Base-by-base conservation (phyloP, 2,888 invertebrate genomes). In the Clistopyga incitator region DNA sequence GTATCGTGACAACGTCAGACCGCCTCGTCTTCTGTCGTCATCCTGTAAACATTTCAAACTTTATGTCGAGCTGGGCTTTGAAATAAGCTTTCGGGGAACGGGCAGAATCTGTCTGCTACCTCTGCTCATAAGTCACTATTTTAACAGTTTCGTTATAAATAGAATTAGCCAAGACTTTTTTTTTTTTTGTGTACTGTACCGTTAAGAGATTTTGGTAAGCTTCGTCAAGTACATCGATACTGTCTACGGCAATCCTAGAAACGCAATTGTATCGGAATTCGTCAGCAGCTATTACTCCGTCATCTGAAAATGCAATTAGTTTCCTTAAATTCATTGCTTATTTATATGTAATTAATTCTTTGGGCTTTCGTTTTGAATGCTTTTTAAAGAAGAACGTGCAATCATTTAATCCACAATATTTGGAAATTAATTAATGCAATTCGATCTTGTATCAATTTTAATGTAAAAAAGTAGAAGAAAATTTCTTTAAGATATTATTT, bases 211-310 rank as follows among this genome's bases (percentile, higher is more conserved):
- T 95, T 89, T 96, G 95, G 92, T 95, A 97, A 34, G 97, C 96
- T 86, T 97, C 96, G 89, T 97, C 97, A 56, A 97, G 95, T 61
- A 95, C 94, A 88, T 96, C 95, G 86, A 97, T 95, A 87, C 96
- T 96, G 86, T 97, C 96, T 71, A 97, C 95, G 54, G 97, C 96
- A 94, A 97, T 96, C 91, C 97, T 95, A 88, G 96, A 96, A 78
- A 97, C 96, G 91, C 97, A 97, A 93, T 97, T 97, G 92, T 97
- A 97, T 89, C 97, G 95, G 93, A 96, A 97, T 94, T 97, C 97
- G 86, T 97, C 97, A 1, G 96, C 94, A 13, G 95, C 97, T 84
- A 97, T 95, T 13, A 97, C 95, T 2, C 97, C 97, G 89, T 97
- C 97, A 78, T 95, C 94, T 94, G 84, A 15, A 77, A 83, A 50